A percentile compares a stretch with the other conserved stretches of the same genome.
These are phyloP conservation scores for Pseudomyrmex gracilis DNA, from an alignment of 1,140 invertebrate genomes.

Conservation along the genomic window DNA sequence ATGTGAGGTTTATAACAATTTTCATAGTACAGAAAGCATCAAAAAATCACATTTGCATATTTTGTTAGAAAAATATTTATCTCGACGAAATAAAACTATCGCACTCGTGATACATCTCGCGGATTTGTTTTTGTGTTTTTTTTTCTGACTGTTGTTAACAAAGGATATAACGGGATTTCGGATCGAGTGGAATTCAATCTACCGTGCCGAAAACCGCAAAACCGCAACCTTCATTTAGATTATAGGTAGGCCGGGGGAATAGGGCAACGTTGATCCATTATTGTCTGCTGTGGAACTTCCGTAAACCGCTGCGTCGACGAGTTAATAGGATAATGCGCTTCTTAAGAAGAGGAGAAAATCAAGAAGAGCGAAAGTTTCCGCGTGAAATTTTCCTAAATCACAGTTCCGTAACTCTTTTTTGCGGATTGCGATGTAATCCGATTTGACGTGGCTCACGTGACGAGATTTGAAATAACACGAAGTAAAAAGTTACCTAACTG, in stretches of 20 bases:
- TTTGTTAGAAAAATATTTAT: background rate
- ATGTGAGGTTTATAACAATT: background rate
- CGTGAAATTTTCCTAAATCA: background rate
- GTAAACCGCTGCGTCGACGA: background rate
- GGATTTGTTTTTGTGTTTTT: background rate
- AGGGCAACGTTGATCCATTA: conserved; percentile 16
- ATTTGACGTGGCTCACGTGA: background rate
- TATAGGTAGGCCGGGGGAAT: conserved; percentile 6
- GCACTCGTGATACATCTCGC: background rate
- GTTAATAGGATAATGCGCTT: background rate
- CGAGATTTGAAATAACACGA: conserved; percentile 2
- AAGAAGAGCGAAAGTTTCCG: background rate
- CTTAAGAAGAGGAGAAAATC: background rate
- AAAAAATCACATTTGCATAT: background rate
- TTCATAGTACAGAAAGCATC: background rate
- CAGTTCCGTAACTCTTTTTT: background rate
- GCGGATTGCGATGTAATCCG: background rate
- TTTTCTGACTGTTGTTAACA: background rate
- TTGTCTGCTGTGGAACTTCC: background rate
- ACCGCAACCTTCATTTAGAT: conserved; percentile 47
- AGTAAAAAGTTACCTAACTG: conserved; percentile 2
- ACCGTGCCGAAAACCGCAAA: conserved; percentile 38
- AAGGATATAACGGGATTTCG: conserved; percentile 21
- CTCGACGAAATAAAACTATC: conserved; percentile 7
- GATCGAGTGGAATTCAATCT: conserved; percentile 25